Evolutionary conservation across 2,888 invertebrate species (phyloP), one percentile per base, ranked within the genome.

Genomic region (Hofmannophila pseudospretella): DNA sequence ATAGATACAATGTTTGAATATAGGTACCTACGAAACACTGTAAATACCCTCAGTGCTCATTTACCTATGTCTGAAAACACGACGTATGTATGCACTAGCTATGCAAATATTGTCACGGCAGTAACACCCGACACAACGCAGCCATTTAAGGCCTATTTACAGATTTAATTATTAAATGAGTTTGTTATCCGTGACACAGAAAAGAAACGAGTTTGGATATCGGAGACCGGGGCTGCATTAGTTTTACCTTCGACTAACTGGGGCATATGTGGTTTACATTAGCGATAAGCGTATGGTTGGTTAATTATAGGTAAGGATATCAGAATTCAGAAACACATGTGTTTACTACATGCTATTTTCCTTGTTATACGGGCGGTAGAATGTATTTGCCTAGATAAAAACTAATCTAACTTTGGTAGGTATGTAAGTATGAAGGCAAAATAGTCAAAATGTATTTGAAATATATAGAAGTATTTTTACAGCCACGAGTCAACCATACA

Each of bases 151-250:
- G 22, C 29, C 40, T 49, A 47, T 47, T 44, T 48, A 50, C 42
- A 35, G 42, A 49, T 46, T 49, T 53, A 49, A 51, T 54, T 53
- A 55, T 51, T 50, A 58, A 63, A 64, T 61, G 49, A 65, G 51
- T 75, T 64, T 57, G 68, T 51, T 79, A 59, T 74, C 80, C 80
- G 44, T 84, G 82, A 84, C 81, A 81, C 70, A 78, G 68, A 70
- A 77, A 71, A 61, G 41, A 66, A 74, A 80, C 77, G 41, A 56
- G 76, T 77, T 70, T 58, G 58, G 51, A 59, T 63, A 64, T 63
- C 44, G 50, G 54, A 50, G 49, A 47, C 57, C 53, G 49, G 56
- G 55, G 7, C 4, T 32, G 13, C 19, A 32, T 7, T 45, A 41
- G 37, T 49, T 41, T 44, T 40, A 31, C 43, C 39, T 44, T 23